Evolutionary conservation across 1,140 invertebrate genomes (phyloP).

Genomic region (Drosophila albomicans): DNA sequence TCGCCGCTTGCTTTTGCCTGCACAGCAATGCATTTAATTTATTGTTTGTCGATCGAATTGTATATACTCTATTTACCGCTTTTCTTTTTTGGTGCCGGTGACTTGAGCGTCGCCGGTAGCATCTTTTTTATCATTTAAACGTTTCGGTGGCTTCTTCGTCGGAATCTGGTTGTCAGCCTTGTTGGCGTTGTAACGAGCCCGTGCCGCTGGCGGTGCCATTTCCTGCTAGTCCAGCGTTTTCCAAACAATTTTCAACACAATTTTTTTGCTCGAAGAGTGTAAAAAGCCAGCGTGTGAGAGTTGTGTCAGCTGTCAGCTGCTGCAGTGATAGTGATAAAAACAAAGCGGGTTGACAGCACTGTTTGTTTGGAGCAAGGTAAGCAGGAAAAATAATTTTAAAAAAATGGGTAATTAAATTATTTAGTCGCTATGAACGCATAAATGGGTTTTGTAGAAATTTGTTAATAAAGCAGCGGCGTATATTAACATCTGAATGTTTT

Average conservation of each 20-base stretch:
- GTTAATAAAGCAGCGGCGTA: too few species aligned
- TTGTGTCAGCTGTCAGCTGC: slow-evolving; percentile 36
- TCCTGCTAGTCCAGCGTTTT: slow-evolving; percentile 19
- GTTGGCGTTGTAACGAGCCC: slow-evolving; percentile 80
- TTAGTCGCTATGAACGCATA: background rate
- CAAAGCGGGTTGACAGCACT: slow-evolving; percentile 37
- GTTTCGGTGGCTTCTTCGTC: slow-evolving; percentile 75
- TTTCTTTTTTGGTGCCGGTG: slow-evolving; percentile 58
- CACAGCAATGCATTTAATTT: background rate
- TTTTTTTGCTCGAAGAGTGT: background rate
- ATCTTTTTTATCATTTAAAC: slow-evolving; percentile 57
- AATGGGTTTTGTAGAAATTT: too few species aligned
- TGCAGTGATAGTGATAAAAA: background rate
- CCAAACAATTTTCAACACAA: slow-evolving; percentile 12
- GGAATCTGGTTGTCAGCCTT: slow-evolving; percentile 78
- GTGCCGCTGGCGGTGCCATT: slow-evolving; percentile 78
- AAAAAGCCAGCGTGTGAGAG: slow-evolving; percentile 40
- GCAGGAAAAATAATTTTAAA: background rate
- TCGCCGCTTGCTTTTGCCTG: slow-evolving; percentile 39
- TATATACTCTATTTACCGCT: slow-evolving; percentile 49
- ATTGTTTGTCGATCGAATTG: background rate
- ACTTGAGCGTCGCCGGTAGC: slow-evolving; percentile 6
- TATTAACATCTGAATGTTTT: too few species aligned
- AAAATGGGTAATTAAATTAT: background rate
- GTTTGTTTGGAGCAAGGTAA: background rate